Percentiles rank a stretch among this genome's conserved stretches.
phyloP scores from a whole-genome alignment of 2,113 vertebrate genomes.

The Trematocara stigmaticum region DNA sequence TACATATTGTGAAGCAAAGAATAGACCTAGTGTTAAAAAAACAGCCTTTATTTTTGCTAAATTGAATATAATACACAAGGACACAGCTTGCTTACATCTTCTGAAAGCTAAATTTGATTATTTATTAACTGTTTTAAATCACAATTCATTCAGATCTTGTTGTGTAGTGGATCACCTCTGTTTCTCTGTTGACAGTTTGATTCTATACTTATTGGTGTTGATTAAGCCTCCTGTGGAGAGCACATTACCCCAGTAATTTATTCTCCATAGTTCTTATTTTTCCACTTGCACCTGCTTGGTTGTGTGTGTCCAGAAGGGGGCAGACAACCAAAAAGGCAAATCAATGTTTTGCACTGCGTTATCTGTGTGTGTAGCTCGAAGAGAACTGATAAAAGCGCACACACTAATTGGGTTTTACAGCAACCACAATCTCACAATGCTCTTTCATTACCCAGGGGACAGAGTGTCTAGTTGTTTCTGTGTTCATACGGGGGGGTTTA shows the following conservation, averaged over 20 bases:
- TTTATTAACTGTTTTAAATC: neutral
- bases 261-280: neutral
- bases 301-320: conserved; percentile 59
- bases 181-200: neutral
- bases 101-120: neutral
- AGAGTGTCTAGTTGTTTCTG: conserved; percentile 39
- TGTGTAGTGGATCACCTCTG: neutral
- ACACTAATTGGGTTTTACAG: conserved; percentile 74
- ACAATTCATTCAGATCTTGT: neutral
- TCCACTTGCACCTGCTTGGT: neutral
- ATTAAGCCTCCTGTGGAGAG: conserved; percentile 13
- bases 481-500: conserved; percentile 26
- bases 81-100: neutral
- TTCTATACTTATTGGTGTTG: conserved; percentile 4
- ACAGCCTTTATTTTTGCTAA: conserved; percentile 18
- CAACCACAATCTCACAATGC: conserved; percentile 54
- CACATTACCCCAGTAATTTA: conserved; percentile 8
- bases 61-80: conserved; percentile 6
- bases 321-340: neutral
- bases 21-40: conserved; percentile 1
- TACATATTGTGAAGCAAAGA: conserved; percentile 34
- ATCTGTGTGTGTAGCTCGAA: conserved; percentile 37
- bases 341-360: conserved; percentile 24
- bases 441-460: conserved; percentile 70
- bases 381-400: conserved; percentile 52